Conservation (phyloP, 2,888 invertebrate species). For the Litoditis marina region DNA sequence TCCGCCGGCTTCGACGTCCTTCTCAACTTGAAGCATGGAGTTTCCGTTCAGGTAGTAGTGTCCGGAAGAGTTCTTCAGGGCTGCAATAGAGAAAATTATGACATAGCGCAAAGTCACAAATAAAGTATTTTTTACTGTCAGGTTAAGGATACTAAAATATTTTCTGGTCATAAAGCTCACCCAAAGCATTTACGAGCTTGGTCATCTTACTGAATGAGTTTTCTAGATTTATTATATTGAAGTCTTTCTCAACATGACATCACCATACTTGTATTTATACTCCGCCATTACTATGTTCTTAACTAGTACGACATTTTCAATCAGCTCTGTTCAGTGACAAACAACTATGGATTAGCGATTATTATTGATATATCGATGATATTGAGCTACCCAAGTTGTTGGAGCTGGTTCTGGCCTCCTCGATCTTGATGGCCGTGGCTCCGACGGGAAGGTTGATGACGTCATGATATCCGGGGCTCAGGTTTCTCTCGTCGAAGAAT, state of each 20-base stretch:
- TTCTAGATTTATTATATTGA: too few species aligned
- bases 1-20: constrained; percentile 72
- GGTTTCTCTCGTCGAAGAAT: constrained; percentile 67
- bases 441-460: constrained; percentile 84
- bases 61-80: constrained; percentile 78
- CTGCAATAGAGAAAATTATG: constrained; percentile 66
- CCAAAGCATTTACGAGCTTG: too few species aligned
- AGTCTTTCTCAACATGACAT: too few species aligned
- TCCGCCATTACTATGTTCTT: too few species aligned
- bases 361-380: too few species aligned
- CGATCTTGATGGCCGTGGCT: constrained; percentile 82
- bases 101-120: not conserved
- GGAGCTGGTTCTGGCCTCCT: constrained; percentile 77
- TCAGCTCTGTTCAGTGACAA: too few species aligned
- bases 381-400: constrained; percentile 88
- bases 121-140: not conserved
- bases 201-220: too few species aligned
- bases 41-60: constrained; percentile 89
- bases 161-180: too few species aligned
- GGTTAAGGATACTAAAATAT: too few species aligned
- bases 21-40: constrained; percentile 82
- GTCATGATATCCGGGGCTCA: constrained; percentile 79
- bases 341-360: too few species aligned
- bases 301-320: too few species aligned
- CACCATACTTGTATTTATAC: too few species aligned